Evolutionary conservation across 1,140 invertebrate species (phyloP), one percentile per base, ranked within the genome.

Genomic region (Brachionus sp.): DNA sequence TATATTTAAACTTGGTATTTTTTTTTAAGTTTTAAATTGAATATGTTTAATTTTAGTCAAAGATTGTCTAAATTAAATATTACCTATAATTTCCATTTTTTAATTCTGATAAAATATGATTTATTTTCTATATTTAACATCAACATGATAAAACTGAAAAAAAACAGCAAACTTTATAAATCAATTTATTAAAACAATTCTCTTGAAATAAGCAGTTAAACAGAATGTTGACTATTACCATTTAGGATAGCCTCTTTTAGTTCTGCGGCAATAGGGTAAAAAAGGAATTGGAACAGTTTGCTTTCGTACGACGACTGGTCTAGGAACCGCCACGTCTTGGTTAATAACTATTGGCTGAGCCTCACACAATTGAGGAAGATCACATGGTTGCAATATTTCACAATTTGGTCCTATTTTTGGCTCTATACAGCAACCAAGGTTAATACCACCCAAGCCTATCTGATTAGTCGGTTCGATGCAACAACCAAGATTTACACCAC

Each of bases 221-320:
- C 10, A 13, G 12, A n/a, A 16, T 10, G 3, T 10, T 35, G 5
- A 29, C 29, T n/a, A 39, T 42, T 39, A 75, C 70, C 70, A 75
- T 75, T 75, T 75, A 0, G 70, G 70, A 46, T 75, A 75, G 10
- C 70, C 70, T 19, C 70, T 23, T n/a, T 19, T 29, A 25, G 39
- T 75, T 46, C 70, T 7, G 10, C 39, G 39, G n/a, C 42, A 75
- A 75, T 75, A 75, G 13, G 70, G 70, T 46, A 75, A 46, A 75
- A 75, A 75, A 10, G 70, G 70, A 25, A 75, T 29, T 12, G 70
- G 70, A 29, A 75, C 39, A 13, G 42, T 75, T 44, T 46, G 16
- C 46, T 46, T 75, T 44, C 70, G 19, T 44, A 75, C 39, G 10
- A 75, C 70, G 29, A 75, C 70, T 2, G 70, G 70, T 23, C 25